Percentiles rank a stretch among this genome's conserved stretches.
These are phyloP conservation scores for Thaumatotibia leucotreta DNA, from an alignment of 1,140 invertebrate species.

Conservation along the genomic window DNA sequence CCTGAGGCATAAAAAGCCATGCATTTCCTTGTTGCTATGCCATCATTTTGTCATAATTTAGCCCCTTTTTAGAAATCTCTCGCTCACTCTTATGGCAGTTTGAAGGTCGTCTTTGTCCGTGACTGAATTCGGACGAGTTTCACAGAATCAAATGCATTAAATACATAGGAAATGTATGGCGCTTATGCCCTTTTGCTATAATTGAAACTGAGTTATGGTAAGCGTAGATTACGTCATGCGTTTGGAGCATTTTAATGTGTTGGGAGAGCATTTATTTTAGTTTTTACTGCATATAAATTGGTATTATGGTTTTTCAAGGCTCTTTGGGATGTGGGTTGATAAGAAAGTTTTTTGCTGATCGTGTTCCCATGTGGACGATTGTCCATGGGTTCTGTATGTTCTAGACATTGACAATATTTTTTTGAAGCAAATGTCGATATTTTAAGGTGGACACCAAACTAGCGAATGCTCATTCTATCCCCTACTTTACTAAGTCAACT, in stretches of 20 bases:
- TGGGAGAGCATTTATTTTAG: not conserved
- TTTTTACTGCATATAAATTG: not conserved
- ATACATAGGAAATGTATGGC: not conserved
- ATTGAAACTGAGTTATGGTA: not conserved
- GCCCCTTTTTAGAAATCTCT: conserved; percentile 15
- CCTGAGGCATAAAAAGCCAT: not conserved
- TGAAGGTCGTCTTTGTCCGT: conserved; percentile 18
- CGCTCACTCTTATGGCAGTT: not conserved
- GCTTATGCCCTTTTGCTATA: not conserved
- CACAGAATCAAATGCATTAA: not conserved
- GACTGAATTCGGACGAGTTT: not conserved
- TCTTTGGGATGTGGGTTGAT: not conserved
- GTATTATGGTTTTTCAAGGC: not conserved
- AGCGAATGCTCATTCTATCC: no score
- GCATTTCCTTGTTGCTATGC: not conserved
- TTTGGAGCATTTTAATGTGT: not conserved
- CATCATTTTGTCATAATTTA: conserved; percentile 23
- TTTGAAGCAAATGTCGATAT: no score
- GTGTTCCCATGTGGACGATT: not conserved
- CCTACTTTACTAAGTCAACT: no score
- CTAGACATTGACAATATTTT: no score
- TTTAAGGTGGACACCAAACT: no score
- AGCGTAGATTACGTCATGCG: not conserved
- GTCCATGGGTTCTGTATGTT: no score
- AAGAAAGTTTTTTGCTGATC: not conserved